These are phyloP conservation scores for Remorina albescens DNA, from an alignment of 2,797 vertebrate species.

Conservation along the genomic window DNA sequence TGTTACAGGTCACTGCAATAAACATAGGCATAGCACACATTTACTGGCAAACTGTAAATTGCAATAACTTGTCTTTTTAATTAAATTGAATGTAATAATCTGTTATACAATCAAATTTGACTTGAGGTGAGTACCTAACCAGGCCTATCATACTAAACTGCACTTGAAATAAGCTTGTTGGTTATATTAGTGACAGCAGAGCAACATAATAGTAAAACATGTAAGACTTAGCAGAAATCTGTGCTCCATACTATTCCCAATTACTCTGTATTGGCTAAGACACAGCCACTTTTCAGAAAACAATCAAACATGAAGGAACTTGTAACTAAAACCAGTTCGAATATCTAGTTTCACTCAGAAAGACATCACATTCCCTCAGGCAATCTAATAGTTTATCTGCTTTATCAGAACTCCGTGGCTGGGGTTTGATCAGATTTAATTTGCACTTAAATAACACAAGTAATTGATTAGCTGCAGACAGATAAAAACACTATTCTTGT, in stretches of 20 bases:
- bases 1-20: too few relatives aligned
- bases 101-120: background rate
- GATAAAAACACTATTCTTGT: constrained; percentile 27
- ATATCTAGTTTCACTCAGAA: background rate
- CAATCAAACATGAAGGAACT: background rate
- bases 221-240: background rate
- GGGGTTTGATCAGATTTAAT: background rate
- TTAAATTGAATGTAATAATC: background rate
- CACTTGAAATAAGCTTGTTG: background rate
- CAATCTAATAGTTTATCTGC: background rate
- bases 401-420: background rate
- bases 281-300: background rate
- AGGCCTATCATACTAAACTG: background rate
- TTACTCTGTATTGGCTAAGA: too few relatives aligned
- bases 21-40: too few relatives aligned
- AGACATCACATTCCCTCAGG: background rate
- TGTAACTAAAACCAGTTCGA: background rate
- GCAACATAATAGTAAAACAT: background rate
- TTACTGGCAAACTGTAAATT: background rate
- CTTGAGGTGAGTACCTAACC: background rate
- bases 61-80: background rate
- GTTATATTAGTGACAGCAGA: background rate
- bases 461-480: constrained; percentile 23
- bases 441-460: background rate
- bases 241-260: background rate